Evolutionary conservation across 2,888 invertebrate species (phyloP), one percentile per base, ranked within the genome.

Genomic region (Ectobius pallidus): DNA sequence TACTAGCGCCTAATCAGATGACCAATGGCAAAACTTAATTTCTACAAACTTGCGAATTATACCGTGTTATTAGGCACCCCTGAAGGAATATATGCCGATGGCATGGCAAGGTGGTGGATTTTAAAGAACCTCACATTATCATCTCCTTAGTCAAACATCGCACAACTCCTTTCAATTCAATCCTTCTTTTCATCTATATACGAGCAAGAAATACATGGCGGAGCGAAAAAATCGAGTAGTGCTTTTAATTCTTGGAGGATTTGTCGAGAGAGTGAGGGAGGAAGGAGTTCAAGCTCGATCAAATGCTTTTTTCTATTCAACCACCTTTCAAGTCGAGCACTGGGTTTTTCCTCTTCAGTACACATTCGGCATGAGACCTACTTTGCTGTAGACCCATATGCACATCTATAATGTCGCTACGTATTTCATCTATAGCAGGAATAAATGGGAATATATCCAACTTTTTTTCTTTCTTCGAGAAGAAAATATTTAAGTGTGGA

Each of bases 121-220:
- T 7, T 58, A 30, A 32, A 58, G 25, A 58, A 58, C 30, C 58
- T 52, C 16, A 30, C 58, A 58, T 58, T 58, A 58, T 58, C 58
- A 58, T 30, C 30, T 30, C 30, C 58, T 58, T 58, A 58, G 58
- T 30, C 58, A 58, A 58, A 58, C 58, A 58, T 30, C 27, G 58
- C 9, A 16, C 30, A 58, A n/a, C 32, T 58, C 58, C 30, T 58
- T 58, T 58, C 58, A 58, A 20, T 55, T 55, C 55, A 55, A 16
- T 30, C 32, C 58, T 58, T 30, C 30, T 18, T 30, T 58, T 58
- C 58, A 58, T 58, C 58, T 30, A 20, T 58, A 32, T 30, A 58
- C 16, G 30, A 30, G n/a, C 58, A 58, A 58, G 58, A 58, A 58
- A 58, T 58, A 58, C 30, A 58, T 1, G 58, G 16, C 14, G 30